Conservation (phyloP, 2,797 vertebrate species). For the Microctenopoma stevenorrisi region DNA sequence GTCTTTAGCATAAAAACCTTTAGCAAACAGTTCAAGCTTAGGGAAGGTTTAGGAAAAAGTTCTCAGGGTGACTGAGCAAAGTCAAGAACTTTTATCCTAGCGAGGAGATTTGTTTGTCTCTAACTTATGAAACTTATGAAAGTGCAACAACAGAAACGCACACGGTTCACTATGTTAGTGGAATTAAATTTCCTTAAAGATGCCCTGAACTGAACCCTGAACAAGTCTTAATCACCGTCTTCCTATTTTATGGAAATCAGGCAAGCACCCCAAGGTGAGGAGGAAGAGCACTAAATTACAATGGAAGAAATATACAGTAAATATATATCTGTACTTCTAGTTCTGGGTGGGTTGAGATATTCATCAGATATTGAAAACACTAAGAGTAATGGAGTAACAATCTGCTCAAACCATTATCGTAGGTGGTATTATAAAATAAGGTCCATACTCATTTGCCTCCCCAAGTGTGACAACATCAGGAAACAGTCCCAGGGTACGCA, state of each 20-base stretch:
- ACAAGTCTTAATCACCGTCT: neutral
- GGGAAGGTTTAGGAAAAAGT: conserved; percentile 35
- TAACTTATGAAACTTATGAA: neutral
- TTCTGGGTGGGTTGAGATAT: neutral
- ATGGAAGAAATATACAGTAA: neutral
- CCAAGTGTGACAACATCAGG: neutral
- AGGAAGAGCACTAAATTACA: neutral
- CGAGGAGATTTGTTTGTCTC: neutral
- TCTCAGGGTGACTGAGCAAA: neutral
- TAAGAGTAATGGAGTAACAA: neutral
- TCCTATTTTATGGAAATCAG: conserved; percentile 1
- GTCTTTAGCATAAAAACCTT: conserved; percentile 1
- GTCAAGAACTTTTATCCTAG: conserved; percentile 17
- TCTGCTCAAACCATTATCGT: neutral
- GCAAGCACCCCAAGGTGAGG: conserved; percentile 14
- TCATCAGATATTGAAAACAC: neutral
- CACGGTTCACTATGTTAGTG: conserved; percentile 5
- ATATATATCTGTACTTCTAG: neutral
- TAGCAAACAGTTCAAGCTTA: conserved; percentile 14
- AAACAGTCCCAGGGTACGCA: neutral
- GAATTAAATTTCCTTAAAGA: neutral
- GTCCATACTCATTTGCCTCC: neutral
- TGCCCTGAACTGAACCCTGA: neutral
- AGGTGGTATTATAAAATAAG: neutral
- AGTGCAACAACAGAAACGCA: neutral